Evolutionary conservation across 2,797 vertebrate genomes (phyloP).

Genomic region (Sebastolobus altivelis): DNA sequence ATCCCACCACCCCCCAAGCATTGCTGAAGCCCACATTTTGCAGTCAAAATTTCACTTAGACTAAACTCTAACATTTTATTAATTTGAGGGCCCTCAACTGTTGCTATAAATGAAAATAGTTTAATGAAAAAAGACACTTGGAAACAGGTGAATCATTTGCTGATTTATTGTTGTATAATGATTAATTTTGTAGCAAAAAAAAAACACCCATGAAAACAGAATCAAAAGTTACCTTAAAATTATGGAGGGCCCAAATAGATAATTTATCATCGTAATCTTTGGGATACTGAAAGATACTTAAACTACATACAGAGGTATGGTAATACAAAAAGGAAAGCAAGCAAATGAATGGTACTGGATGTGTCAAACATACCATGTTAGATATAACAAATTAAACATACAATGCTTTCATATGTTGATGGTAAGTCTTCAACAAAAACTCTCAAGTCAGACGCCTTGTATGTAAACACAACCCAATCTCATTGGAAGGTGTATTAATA

Average conservation of each 20-base stretch:
- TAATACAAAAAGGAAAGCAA: neutral
- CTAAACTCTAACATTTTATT: neutral
- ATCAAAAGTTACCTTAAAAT: neutral
- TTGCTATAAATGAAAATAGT: neutral
- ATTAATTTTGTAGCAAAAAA: neutral
- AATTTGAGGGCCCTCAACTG: neutral
- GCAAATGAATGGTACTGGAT: neutral
- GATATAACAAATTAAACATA: neutral
- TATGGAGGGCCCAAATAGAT: neutral
- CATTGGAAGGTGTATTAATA: too few species aligned
- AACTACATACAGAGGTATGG: neutral
- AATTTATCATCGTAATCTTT: too few species aligned
- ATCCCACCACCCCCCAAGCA: neutral
- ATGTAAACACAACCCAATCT: too few species aligned
- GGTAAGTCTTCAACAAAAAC: too few species aligned
- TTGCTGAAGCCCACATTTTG: neutral
- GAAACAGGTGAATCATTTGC: fast-evolving
- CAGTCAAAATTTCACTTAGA: neutral
- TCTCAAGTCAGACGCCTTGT: neutral
- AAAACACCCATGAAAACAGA: neutral
- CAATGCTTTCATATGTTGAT: neutral
- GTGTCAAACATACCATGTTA: neutral
- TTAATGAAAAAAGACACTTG: neutral
- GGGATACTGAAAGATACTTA: too few species aligned
- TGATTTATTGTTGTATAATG: neutral